These are phyloP conservation scores for Chloromyia formosa DNA, from an alignment of 2,888 invertebrate genomes.

Conservation along the genomic window DNA sequence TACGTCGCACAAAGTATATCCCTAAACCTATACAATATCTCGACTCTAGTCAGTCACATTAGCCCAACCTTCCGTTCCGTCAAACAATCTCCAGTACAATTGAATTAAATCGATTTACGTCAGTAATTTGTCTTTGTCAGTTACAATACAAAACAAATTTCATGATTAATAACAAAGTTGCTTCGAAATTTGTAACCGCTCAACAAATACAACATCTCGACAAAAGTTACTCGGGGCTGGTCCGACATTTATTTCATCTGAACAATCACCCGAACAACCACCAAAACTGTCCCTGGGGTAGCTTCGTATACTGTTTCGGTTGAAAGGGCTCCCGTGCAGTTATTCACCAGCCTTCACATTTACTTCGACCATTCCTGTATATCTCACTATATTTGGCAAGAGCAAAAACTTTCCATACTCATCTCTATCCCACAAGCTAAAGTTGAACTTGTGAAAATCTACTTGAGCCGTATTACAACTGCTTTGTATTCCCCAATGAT, in stretches of 20 bases:
- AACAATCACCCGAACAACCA: slow-evolving; percentile 18
- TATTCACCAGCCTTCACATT: background rate
- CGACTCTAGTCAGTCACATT: too few relatives aligned
- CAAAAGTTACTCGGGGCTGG: background rate
- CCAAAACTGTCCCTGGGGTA: slow-evolving; percentile 20
- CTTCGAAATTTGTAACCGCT: slow-evolving; percentile 20
- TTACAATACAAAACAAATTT: background rate
- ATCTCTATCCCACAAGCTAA: background rate
- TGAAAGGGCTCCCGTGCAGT: slow-evolving; percentile 10
- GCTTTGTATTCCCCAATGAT: slow-evolving; percentile 13
- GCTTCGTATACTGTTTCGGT: background rate
- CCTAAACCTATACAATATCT: too few relatives aligned
- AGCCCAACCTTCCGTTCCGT: too few relatives aligned
- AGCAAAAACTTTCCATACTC: background rate
- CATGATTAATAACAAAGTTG: slow-evolving; percentile 25
- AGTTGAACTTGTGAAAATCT: slow-evolving; percentile 22
- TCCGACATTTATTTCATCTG: slow-evolving; percentile 10
- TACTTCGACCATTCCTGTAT: too few relatives aligned
- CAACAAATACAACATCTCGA: background rate
- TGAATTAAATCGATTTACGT: slow-evolving; percentile 3
- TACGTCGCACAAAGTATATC: too few relatives aligned
- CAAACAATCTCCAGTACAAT: too few relatives aligned
- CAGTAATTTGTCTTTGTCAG: slow-evolving; percentile 12
- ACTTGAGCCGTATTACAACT: slow-evolving; percentile 22
- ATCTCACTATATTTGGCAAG: background rate